These are phyloP conservation scores for Polypterus bichir DNA, from an alignment of 2,113 vertebrate genomes.

Conservation along the genomic window DNA sequence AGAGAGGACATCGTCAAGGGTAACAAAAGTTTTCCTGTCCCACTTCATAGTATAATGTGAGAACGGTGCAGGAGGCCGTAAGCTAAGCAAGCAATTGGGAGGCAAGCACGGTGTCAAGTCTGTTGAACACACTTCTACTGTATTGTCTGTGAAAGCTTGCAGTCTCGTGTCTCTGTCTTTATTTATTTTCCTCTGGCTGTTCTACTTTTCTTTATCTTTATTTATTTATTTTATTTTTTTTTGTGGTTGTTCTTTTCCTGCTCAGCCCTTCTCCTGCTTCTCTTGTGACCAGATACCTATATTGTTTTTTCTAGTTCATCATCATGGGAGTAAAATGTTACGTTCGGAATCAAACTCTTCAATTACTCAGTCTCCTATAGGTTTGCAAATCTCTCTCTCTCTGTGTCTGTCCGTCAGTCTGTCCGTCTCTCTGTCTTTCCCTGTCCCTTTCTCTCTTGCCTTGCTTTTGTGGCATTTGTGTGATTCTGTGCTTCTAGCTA, in stretches of 20 bases:
- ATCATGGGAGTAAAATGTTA: constrained; percentile 99
- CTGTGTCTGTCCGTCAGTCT: constrained; percentile 19
- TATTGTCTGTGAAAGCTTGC: constrained; percentile 32
- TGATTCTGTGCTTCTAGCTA: constrained; percentile 31
- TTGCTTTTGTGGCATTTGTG: constrained; percentile 34
- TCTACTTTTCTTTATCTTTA: constrained; percentile 50
- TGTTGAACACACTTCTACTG: constrained; percentile 19
- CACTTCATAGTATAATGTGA: no score
- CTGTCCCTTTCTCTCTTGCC: constrained; percentile 40
- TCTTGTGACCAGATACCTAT: constrained; percentile 70
- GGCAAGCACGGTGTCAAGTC: no score
- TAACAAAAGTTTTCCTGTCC: no score
- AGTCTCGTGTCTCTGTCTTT: constrained; percentile 37
- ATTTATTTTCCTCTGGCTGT: no score
- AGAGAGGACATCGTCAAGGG: no score
- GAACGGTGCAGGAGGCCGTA: no score
- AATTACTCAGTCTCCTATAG: constrained; percentile 99
- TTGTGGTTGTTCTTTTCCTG: constrained; percentile 49
- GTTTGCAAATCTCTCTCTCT: constrained; percentile 95
- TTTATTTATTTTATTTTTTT: constrained; percentile 19
- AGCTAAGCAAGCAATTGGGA: no score
- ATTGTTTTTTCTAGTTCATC: constrained; percentile 97
- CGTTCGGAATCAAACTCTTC: constrained; percentile 99
- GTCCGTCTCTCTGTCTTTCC: constrained; percentile 20
- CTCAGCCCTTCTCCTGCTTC: constrained; percentile 53